A percentile compares a stretch with the other conserved stretches of the same genome.
phyloP scores from a whole-genome alignment of 53 echinoderm and acorn worm species.

The Arbacia lixula region DNA sequence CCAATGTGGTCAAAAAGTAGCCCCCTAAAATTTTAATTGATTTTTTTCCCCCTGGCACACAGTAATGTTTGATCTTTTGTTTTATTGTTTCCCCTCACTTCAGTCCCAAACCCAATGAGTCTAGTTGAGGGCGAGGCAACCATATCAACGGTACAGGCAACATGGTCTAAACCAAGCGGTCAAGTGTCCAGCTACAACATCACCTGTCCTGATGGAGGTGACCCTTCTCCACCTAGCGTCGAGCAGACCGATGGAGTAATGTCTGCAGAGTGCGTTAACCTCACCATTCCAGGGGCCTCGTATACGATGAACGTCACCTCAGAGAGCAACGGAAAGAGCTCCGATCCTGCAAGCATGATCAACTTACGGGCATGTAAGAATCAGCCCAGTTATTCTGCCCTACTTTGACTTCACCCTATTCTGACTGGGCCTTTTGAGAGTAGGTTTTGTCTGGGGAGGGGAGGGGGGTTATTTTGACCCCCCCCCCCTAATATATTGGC shows the following conservation, averaged over 20 bases:
- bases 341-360: background rate
- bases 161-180: background rate
- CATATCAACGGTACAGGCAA: background rate
- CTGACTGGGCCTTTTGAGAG: no score
- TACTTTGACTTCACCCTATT: no score
- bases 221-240: no score
- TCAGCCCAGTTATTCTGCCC: no score
- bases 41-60: no score
- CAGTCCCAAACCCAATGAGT: background rate
- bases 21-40: no score
- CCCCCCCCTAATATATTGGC: no score
- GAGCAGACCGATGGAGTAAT: background rate
- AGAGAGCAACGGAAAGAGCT: background rate
- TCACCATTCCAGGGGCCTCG: background rate
- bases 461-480: no score
- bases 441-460: no score
- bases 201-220: background rate
- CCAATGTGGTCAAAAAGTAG: no score
- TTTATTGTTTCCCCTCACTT: no score
- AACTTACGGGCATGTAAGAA: background rate
- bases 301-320: conserved; percentile 2
- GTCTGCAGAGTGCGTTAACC: background rate
- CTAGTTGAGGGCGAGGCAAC: background rate
- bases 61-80: no score
- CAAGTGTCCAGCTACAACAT: background rate